Evolutionary conservation across 2,888 invertebrate species (phyloP).

Genomic region (Parnassius smintheus): DNA sequence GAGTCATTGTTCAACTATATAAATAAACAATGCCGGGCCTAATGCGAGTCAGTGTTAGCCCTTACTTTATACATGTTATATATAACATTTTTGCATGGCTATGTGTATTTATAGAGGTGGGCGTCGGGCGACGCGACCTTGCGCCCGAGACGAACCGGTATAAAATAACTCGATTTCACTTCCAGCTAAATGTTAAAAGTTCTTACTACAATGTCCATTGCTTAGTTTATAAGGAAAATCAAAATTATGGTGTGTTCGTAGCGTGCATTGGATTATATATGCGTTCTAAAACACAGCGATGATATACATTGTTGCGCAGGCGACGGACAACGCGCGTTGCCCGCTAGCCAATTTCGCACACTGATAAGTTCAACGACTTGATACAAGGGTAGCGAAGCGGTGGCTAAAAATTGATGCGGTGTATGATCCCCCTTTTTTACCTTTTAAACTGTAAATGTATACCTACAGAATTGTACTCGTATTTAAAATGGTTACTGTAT

Average conservation of each 20-base stretch:
- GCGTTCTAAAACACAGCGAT: conserved; percentile 20
- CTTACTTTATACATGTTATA: conserved; percentile 52
- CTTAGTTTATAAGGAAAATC: conserved; percentile 36
- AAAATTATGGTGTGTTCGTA: conserved; percentile 8
- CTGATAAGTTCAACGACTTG: conserved; percentile 76
- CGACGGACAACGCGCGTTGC: conserved; percentile 58
- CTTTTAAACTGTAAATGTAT: too few species aligned
- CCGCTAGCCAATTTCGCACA: conserved; percentile 75
- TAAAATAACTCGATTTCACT: conserved; percentile 40
- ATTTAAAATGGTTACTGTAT: too few species aligned
- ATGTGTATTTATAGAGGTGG: conserved; percentile 74
- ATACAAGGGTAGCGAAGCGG: conserved; percentile 45
- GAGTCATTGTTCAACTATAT: conserved; percentile 15
- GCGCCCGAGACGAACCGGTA: conserved; percentile 63
- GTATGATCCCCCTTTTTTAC: conserved; percentile 25
- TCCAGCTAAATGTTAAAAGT: conserved; percentile 15
- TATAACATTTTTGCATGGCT: conserved; percentile 75
- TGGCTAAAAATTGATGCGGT: conserved; percentile 59
- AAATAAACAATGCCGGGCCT: conserved; percentile 23
- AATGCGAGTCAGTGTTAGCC: conserved; percentile 14
- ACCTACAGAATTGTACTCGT: too few species aligned
- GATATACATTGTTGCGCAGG: conserved; percentile 34
- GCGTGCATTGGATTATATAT: conserved; percentile 38
- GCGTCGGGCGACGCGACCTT: conserved; percentile 71
- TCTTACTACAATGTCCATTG: not conserved